phyloP scores from a whole-genome alignment of 1,140 invertebrate species.

The Halotydeus destructor region DNA sequence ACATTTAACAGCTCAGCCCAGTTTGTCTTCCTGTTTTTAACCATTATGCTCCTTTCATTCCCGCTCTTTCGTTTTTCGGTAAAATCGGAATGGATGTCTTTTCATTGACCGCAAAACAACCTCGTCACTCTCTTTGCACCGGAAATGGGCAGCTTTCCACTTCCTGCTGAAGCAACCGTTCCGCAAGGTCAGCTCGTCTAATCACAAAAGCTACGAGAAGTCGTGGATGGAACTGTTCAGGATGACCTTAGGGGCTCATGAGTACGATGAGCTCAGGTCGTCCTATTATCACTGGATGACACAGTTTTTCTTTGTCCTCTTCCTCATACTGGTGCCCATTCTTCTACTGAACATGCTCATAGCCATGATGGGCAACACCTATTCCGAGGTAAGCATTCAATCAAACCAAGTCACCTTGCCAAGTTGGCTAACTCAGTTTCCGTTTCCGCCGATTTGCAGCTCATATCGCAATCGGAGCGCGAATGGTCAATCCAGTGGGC shows the following conservation, averaged over 20 bases:
- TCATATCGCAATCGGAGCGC: constrained; percentile 94
- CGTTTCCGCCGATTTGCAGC: no score
- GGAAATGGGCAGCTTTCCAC: constrained; percentile 69
- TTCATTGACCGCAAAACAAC: no score
- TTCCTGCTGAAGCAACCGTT: constrained; percentile 69
- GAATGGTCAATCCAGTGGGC: constrained; percentile 95
- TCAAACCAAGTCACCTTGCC: no score
- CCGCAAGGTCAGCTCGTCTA: constrained; percentile 35
- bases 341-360: constrained; percentile 89
- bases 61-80: no score
- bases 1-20: no score
- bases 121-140: no score
- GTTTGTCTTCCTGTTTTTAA: no score
- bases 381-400: constrained; percentile 86
- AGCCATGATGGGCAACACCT: constrained; percentile 98
- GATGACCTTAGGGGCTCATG: constrained; percentile 92
- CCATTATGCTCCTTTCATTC: no score
- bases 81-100: no score
- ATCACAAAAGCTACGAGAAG: constrained; percentile 38
- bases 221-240: constrained; percentile 96
- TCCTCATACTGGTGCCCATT: constrained; percentile 94
- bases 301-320: constrained; percentile 83
- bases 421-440: no score
- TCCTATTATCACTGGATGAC: constrained; percentile 73
- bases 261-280: constrained; percentile 72